Evolutionary conservation across 2,888 invertebrate genomes (phyloP).

Genomic region (Diplolepis rosae): DNA sequence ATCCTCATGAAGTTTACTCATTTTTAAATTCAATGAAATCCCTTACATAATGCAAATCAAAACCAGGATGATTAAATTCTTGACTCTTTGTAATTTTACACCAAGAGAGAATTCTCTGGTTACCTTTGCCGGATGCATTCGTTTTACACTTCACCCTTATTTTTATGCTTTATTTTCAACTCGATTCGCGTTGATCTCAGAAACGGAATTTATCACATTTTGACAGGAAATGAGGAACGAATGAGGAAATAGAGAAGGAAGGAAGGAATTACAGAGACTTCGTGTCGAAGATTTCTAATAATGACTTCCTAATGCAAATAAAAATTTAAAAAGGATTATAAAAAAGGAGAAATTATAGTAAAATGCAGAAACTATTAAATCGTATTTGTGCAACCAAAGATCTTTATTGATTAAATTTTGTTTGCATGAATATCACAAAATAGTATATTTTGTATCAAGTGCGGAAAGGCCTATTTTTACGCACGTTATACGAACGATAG

Average conservation of each 20-base stretch:
- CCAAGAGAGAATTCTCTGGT: background rate
- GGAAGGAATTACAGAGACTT: background rate
- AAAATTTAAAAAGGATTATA: slow-evolving; percentile 20
- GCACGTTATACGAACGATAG: too few species aligned
- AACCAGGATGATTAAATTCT: background rate
- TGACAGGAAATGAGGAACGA: slow-evolving; percentile 51
- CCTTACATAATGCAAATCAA: background rate
- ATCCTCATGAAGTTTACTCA: background rate
- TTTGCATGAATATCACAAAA: too few species aligned
- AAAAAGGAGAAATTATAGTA: slow-evolving; percentile 43
- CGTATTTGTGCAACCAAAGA: too few species aligned
- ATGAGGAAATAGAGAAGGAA: slow-evolving; percentile 48
- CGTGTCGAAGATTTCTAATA: slow-evolving; percentile 29
- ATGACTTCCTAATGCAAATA: background rate
- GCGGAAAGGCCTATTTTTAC: too few species aligned
- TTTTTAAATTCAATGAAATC: background rate
- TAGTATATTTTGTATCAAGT: too few species aligned
- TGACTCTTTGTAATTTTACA: background rate
- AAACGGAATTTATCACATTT: slow-evolving; percentile 49
- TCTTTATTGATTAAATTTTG: too few species aligned
- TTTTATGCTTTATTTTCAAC: background rate
- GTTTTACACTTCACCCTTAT: slow-evolving; percentile 10
- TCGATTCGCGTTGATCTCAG: slow-evolving; percentile 35
- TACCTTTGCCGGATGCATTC: background rate
- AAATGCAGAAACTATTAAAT: too few species aligned